These are phyloP conservation scores for Geococcyx californianus DNA, from an alignment of 2,113 vertebrate genomes.

Conservation along the genomic window DNA sequence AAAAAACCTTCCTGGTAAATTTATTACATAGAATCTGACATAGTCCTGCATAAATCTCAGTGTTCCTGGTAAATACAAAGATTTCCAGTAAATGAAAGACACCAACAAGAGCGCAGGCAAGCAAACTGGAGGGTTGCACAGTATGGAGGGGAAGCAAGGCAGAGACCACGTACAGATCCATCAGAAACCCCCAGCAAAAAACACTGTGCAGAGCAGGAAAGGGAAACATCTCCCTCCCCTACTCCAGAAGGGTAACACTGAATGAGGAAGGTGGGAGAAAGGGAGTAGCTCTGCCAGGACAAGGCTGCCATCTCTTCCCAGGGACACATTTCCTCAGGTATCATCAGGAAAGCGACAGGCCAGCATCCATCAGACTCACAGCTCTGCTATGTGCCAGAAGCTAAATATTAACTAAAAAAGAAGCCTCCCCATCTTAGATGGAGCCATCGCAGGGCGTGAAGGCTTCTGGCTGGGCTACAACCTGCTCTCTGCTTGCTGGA, in stretches of 20 bases:
- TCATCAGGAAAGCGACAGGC: fast-evolving
- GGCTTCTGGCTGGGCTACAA: background rate
- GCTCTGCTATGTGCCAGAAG: background rate
- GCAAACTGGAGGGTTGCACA: background rate
- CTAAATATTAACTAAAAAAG: background rate
- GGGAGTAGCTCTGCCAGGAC: background rate
- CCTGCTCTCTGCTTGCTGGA: background rate
- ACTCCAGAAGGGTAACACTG: background rate
- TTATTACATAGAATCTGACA: constrained; percentile 3
- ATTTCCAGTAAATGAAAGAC: background rate
- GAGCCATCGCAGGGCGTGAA: background rate
- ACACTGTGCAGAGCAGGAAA: background rate
- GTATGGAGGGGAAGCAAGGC: background rate
- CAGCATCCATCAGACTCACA: background rate
- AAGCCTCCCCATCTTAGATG: fast-evolving
- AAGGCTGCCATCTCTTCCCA: background rate
- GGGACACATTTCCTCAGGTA: background rate
- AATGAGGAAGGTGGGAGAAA: background rate
- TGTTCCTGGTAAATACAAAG: constrained; percentile 3
- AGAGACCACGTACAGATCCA: background rate
- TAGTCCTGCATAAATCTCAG: background rate
- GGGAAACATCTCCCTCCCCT: background rate
- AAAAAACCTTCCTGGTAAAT: background rate
- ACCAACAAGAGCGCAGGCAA: background rate
- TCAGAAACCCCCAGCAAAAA: background rate